phyloP scores from a whole-genome alignment of 2,797 vertebrate genomes.

The Trichosurus vulpecula region DNA sequence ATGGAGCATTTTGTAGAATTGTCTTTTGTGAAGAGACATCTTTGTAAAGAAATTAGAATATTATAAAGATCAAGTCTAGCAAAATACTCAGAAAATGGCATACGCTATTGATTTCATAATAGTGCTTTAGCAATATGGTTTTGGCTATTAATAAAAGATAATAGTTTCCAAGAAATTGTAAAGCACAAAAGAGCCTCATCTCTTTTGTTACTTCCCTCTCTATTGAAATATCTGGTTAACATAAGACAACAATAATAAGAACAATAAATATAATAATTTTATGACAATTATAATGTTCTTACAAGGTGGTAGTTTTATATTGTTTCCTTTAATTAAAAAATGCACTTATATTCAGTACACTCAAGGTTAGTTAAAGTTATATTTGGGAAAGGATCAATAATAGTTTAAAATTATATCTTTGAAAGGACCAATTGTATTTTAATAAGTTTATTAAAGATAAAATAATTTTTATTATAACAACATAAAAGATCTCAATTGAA shows the following conservation, averaged over 20 bases:
- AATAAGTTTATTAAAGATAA: too few species aligned
- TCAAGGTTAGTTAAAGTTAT: too few species aligned
- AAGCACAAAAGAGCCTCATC: not conserved
- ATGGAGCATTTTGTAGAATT: not conserved
- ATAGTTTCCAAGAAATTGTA: not conserved
- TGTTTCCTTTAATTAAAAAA: not conserved
- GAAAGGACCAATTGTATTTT: too few species aligned
- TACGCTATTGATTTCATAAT: not conserved
- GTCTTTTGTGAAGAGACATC: not conserved
- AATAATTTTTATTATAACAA: too few species aligned
- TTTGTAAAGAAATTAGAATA: not conserved
- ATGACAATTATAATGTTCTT: accelerated
- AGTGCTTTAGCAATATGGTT: not conserved
- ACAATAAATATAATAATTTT: not conserved
- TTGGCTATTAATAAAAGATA: not conserved
- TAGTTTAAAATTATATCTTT: too few species aligned
- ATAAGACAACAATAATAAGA: not conserved
- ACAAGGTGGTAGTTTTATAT: not conserved
- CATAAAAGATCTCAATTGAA: too few species aligned
- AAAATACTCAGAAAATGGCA: not conserved
- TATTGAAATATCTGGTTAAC: not conserved
- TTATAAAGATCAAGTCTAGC: not conserved
- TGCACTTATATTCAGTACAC: too few species aligned
- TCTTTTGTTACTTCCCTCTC: not conserved
- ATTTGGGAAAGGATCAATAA: too few species aligned